Evolutionary conservation across 2,797 vertebrate genomes (phyloP), one percentile per base, ranked within the genome.

Genomic region (Dipus sagitta): DNA sequence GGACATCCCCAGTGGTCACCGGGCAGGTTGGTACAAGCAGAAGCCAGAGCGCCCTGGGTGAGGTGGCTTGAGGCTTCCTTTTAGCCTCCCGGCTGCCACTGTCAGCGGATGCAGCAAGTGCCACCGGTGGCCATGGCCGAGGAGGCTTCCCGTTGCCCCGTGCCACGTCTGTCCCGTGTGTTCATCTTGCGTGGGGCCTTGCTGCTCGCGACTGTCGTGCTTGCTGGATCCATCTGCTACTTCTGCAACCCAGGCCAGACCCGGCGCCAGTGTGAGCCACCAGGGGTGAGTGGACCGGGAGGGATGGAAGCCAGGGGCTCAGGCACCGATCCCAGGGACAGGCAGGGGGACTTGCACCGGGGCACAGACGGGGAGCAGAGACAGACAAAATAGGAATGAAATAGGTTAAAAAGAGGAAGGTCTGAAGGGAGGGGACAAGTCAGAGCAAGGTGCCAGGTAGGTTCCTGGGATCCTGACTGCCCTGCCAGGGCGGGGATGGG

Each of bases 1-100:
- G 88, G 93, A 90, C 58, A 93, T 95, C 91, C 94, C 94, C 95
- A 10, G 62, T 23, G 86, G 14, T 65, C 78, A 60, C 64, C 30
- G 3, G 26, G 52, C 90, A 83, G 26, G 85, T 70, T 52, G 24
- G 9, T 54, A n/a, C 91, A 34, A 4, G 92, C 70, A 4, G 38
- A 62, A 28, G 62, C 62, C 28, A 32, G 62, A 42, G 42, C 23
- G 70, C 54, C 42, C 70, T 47, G 4, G 70, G 12, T 1, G 3
- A 23, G 15, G 88, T 12, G 32, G 34, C 47, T 21, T 28, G 21
- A 34, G 72, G 47, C 58, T 89, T 68, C 83, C 74, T 62, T 67
- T 60, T 15, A 5, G 8, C 21, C 71, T 76, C 32, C 60, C 11
- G 72, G 30, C 30, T 7, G 76, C 24, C 1, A 24, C 32, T 38